Percentiles rank a stretch among this genome's conserved stretches.
phyloP scores from a whole-genome alignment of 2,797 vertebrate genomes.

The Helarctos malayanus region DNA sequence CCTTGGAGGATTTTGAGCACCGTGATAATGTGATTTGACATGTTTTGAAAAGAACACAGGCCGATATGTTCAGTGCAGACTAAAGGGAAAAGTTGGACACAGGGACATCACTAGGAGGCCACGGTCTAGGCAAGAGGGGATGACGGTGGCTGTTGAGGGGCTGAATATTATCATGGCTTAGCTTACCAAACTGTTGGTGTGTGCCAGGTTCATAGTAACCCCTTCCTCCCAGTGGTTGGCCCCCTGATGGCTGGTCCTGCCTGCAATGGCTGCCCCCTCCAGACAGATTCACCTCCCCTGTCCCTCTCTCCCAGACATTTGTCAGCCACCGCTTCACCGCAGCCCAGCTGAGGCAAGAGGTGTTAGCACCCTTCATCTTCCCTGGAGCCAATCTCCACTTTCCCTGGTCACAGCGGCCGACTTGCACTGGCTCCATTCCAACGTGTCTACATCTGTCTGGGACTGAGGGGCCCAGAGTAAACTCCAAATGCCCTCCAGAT shows the following conservation, averaged over 20 bases:
- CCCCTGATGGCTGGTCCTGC: accelerated
- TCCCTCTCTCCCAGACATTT: background rate
- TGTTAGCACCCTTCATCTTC: background rate
- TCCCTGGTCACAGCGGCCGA: background rate
- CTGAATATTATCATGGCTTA: accelerated
- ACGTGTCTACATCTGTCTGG: background rate
- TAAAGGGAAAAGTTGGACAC: background rate
- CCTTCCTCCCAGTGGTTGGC: background rate
- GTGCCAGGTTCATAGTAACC: no score
- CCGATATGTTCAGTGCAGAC: no score
- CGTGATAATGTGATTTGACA: background rate
- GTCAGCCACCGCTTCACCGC: background rate
- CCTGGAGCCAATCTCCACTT: background rate
- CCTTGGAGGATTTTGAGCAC: background rate
- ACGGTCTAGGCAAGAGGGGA: background rate
- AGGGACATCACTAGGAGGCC: background rate
- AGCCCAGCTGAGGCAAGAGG: background rate
- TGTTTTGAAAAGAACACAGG: background rate
- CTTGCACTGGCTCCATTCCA: background rate
- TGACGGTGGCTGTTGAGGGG: background rate
- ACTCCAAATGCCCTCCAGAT: background rate
- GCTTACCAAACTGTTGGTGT: background rate
- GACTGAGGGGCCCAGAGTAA: background rate
- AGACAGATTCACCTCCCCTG: background rate
- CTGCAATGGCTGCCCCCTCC: background rate